These are phyloP conservation scores for Carassius auratus DNA, from an alignment of 2,113 vertebrate genomes.

Conservation along the genomic window DNA sequence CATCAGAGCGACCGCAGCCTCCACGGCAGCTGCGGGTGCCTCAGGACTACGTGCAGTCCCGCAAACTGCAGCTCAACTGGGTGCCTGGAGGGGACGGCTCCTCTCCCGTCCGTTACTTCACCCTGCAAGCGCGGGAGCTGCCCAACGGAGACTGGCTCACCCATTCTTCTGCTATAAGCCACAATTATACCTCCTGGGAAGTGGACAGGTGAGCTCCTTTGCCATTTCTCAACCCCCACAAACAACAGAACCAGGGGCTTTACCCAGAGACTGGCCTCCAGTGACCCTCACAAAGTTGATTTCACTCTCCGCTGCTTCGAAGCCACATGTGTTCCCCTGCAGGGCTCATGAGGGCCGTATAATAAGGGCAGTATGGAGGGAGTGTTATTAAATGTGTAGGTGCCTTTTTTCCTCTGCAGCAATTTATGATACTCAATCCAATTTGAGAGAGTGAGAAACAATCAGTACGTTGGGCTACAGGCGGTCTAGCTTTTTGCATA, in stretches of 20 bases:
- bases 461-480: constrained; percentile 24
- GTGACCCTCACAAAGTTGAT: constrained; percentile 14
- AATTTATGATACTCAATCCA: constrained; percentile 49
- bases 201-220: constrained; percentile 80
- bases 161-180: constrained; percentile 84
- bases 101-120: constrained; percentile 90
- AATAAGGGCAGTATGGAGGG: constrained; percentile 33
- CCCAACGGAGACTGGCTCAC: constrained; percentile 82
- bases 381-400: constrained; percentile 56
- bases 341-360: constrained; percentile 18
- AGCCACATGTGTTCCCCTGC: constrained; percentile 31
- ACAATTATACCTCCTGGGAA: constrained; percentile 81
- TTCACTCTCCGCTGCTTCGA: constrained; percentile 26
- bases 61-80: constrained; percentile 84
- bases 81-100: constrained; percentile 85
- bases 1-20: constrained; percentile 88
- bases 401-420: constrained; percentile 45
- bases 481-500: constrained; percentile 52
- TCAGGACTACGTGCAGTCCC: constrained; percentile 83
- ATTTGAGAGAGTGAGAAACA: constrained; percentile 45
- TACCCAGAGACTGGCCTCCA: background rate
- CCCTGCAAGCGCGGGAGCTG: constrained; percentile 85
- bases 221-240: constrained; percentile 15
- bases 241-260: background rate
- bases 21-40: constrained; percentile 82